Percentiles rank a stretch among this genome's conserved stretches.
phyloP scores from a whole-genome alignment of 2,113 vertebrate genomes.

The Sorex fumeus region DNA sequence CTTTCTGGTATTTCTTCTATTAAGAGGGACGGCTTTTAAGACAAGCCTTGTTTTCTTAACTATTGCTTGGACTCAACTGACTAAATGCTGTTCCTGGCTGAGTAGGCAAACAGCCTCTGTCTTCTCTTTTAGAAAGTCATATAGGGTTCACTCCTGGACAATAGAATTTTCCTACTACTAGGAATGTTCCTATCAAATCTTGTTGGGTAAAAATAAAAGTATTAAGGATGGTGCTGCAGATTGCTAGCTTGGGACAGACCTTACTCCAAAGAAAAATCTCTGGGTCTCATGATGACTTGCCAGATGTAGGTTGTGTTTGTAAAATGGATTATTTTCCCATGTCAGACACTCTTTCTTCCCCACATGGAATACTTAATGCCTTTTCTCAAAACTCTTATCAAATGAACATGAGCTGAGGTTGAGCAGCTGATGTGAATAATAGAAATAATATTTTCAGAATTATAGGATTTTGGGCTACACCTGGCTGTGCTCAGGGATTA shows the following conservation, averaged over 20 bases:
- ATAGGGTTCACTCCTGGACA: background rate
- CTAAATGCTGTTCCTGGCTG: background rate
- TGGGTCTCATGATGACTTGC: background rate
- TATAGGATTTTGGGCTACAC: too few species aligned
- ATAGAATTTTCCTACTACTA: too few species aligned
- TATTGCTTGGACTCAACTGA: background rate
- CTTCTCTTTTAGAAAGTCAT: background rate
- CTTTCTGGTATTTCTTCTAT: background rate
- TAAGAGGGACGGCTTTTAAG: constrained; percentile 11
- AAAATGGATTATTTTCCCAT: background rate
- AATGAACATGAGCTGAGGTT: background rate
- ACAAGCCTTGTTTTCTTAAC: constrained; percentile 39
- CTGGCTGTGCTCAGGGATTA: too few species aligned
- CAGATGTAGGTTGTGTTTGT: background rate
- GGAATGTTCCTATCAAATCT: background rate
- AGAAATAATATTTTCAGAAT: background rate
- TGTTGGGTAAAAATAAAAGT: background rate
- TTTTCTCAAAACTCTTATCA: background rate
- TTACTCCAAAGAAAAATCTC: background rate
- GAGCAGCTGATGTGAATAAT: background rate
- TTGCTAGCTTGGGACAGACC: background rate
- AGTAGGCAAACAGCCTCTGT: background rate
- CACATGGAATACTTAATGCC: background rate
- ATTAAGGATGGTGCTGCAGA: background rate
- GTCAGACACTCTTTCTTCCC: background rate